These are phyloP conservation scores for Eremophila alpestris DNA, from an alignment of 2,797 vertebrate genomes.

Conservation along the genomic window DNA sequence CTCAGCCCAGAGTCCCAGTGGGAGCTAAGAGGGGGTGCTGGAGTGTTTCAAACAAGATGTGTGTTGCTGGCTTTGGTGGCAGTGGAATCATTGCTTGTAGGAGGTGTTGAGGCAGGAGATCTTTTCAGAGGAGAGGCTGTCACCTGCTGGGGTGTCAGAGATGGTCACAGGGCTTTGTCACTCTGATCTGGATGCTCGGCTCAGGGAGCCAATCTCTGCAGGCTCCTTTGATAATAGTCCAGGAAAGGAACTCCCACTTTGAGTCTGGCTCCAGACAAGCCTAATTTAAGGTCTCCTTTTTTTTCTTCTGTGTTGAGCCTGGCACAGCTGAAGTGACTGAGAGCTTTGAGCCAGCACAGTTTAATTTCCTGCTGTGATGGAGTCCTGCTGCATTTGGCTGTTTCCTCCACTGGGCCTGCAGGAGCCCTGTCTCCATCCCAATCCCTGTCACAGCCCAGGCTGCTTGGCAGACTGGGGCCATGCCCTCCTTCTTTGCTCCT, in stretches of 20 bases:
- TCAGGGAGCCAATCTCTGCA: background rate
- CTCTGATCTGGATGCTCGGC: background rate
- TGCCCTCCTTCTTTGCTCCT: background rate
- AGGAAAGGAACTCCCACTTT: background rate
- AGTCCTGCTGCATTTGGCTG: background rate
- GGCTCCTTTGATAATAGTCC: background rate
- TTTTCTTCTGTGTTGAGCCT: background rate
- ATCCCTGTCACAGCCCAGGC: background rate
- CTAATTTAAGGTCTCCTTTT: background rate
- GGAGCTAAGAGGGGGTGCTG: background rate
- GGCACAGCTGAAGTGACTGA: background rate
- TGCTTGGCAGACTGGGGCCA: background rate
- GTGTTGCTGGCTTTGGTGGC: rapidly evolving
- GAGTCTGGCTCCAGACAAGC: background rate
- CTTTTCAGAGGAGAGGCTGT: background rate
- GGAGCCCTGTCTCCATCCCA: background rate
- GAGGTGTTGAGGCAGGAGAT: background rate
- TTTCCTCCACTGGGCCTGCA: background rate
- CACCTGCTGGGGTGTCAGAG: background rate
- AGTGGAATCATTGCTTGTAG: background rate
- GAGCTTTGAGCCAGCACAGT: background rate
- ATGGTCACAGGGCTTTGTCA: background rate
- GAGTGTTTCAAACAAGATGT: background rate
- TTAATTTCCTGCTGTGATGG: background rate
- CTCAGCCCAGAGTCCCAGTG: background rate